Conservation (phyloP, 1,140 invertebrate genomes). For the Leptinotarsa texana region DNA sequence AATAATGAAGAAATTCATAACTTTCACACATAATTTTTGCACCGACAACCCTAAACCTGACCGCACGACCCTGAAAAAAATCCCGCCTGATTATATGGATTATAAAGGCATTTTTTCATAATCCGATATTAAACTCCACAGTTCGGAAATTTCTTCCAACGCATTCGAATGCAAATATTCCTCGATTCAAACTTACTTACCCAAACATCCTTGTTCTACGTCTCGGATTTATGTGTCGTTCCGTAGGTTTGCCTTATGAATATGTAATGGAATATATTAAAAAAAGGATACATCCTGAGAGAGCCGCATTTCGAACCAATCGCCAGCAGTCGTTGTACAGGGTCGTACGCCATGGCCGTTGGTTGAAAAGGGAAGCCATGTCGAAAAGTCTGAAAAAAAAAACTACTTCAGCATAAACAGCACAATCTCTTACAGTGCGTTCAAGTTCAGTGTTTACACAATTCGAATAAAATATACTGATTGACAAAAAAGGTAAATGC, state of each 20-base stretch:
- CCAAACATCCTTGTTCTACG: constrained; percentile 1
- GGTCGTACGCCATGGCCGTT: constrained; percentile 95
- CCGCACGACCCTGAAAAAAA: too few species aligned
- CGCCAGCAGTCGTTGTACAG: constrained; percentile 93
- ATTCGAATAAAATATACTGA: too few species aligned
- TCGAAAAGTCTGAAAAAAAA: constrained; percentile 86
- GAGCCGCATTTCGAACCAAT: constrained; percentile 96
- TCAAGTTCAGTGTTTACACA: too few species aligned
- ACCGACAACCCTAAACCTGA: too few species aligned
- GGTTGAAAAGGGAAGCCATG: constrained; percentile 99
- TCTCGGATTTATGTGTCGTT: constrained; percentile 9
- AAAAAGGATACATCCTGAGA: constrained; percentile 94
- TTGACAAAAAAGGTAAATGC: too few species aligned
- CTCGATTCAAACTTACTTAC: constrained; percentile 15
- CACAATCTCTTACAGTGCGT: too few species aligned
- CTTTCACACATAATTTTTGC: too few species aligned
- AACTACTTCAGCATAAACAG: not conserved
- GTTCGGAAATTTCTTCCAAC: not conserved
- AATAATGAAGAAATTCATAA: too few species aligned
- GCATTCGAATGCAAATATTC: not conserved
- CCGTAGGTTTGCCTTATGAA: constrained; percentile 13
- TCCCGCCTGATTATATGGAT: too few species aligned
- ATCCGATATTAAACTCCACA: too few species aligned
- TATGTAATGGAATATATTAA: constrained; percentile 21
- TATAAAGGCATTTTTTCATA: too few species aligned